These are phyloP conservation scores for Chamaea fasciata DNA, from an alignment of 2,113 vertebrate species.

Conservation along the genomic window DNA sequence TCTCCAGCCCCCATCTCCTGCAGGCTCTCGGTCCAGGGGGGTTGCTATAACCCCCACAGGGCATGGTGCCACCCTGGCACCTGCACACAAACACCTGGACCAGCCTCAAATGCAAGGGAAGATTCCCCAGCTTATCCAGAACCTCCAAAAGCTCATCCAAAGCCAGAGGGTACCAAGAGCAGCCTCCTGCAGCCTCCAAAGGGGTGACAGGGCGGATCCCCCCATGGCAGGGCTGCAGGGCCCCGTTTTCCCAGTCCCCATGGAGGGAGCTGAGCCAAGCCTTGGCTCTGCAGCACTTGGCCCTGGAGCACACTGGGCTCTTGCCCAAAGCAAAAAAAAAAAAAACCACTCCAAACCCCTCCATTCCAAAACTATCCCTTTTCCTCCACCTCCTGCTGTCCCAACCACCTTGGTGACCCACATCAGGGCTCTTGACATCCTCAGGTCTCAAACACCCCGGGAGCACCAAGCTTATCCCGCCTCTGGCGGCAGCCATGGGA, in stretches of 20 bases:
- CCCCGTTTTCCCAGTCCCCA: neutral
- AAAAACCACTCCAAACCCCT: neutral
- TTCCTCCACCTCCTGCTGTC: neutral
- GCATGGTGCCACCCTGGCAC: accelerated
- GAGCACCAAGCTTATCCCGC: accelerated
- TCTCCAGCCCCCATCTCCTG: neutral
- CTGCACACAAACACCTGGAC: neutral
- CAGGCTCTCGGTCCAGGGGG: neutral
- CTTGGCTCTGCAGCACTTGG: neutral
- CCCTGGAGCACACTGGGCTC: neutral
- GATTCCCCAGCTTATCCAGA: neutral
- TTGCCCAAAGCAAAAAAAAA: neutral
- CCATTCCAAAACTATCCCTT: neutral
- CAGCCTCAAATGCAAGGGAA: neutral
- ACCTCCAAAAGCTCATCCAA: neutral
- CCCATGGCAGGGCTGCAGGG: neutral
- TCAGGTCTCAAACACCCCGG: accelerated
- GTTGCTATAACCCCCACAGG: too few species aligned
- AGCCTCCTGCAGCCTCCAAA: neutral
- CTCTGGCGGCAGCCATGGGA: neutral
- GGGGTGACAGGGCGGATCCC: neutral
- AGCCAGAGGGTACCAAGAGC: too few species aligned
- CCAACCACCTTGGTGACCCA: neutral
- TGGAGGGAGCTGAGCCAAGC: neutral
- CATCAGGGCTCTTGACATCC: neutral